A percentile compares a stretch with the other conserved stretches of the same genome.
phyloP scores from a whole-genome alignment of 2,797 vertebrate genomes.

The Sitta carolinensis region DNA sequence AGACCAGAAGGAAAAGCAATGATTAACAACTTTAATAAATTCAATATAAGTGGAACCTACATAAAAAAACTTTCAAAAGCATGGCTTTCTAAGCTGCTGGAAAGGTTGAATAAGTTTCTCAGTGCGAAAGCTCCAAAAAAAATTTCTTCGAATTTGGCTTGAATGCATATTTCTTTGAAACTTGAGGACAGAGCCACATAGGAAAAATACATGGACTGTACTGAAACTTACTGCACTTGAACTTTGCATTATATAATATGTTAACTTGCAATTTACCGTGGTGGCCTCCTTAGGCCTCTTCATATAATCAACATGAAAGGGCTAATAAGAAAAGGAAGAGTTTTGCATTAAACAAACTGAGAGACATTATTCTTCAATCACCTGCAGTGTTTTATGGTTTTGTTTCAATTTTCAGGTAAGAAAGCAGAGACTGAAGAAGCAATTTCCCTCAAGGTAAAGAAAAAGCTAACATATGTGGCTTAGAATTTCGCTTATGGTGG shows the following conservation, averaged over 20 bases:
- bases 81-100: constrained; percentile 17
- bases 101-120: constrained; percentile 54
- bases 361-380: not conserved
- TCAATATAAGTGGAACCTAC: not conserved
- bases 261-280: not conserved
- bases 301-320: not conserved
- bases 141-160: constrained; percentile 27
- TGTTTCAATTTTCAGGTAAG: not conserved
- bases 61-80: not conserved
- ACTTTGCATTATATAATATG: not conserved
- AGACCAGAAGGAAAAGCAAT: constrained; percentile 31
- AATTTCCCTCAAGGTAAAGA: not conserved
- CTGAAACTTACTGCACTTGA: constrained; percentile 14
- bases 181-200: constrained; percentile 41
- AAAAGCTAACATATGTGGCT: not conserved
- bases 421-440: not conserved
- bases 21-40: constrained; percentile 51
- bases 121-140: constrained; percentile 36
- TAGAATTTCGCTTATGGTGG: not conserved
- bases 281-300: not conserved
- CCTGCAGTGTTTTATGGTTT: not conserved
- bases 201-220: constrained; percentile 21
- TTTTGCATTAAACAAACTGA: not conserved
- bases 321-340: not conserved
- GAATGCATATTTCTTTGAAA: constrained; percentile 32